Percentiles rank a stretch among this genome's conserved stretches.
Conservation (phyloP, 2,888 invertebrate species). For the Willowsia nigromaculata region DNA sequence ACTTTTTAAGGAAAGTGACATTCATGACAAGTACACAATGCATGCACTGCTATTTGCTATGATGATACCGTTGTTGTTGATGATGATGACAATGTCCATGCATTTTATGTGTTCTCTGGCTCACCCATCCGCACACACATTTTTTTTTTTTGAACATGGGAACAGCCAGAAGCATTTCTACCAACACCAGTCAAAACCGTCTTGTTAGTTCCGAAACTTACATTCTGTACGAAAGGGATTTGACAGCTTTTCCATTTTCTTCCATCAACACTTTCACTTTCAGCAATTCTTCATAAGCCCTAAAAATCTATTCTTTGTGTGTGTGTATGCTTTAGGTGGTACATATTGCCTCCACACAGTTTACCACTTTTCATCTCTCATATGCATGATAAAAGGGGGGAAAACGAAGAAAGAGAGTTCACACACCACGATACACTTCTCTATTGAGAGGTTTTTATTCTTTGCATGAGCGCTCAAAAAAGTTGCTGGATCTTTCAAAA, state of each 20-base stretch:
- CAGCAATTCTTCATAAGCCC: conserved; percentile 26
- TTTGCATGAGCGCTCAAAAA: neutral
- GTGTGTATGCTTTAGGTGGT: neutral
- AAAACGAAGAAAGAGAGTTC: neutral
- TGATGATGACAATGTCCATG: conserved; percentile 43
- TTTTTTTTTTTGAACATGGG: neutral
- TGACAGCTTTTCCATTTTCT: conserved; percentile 59
- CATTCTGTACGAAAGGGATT: conserved; percentile 24
- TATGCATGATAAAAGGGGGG: neutral
- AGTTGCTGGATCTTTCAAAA: conserved; percentile 33
- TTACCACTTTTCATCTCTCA: conserved; percentile 21
- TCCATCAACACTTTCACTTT: conserved; percentile 60
- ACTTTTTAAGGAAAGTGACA: conserved; percentile 50
- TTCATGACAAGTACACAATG: conserved; percentile 49
- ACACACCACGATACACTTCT: neutral
- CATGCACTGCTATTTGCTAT: conserved; percentile 14
- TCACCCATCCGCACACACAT: conserved; percentile 7
- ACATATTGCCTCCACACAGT: neutral
- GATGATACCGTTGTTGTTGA: neutral
- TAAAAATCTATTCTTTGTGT: neutral
- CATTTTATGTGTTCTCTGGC: conserved; percentile 33
- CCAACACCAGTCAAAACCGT: conserved; percentile 29
- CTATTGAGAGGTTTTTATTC: conserved; percentile 9
- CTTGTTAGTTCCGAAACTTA: conserved; percentile 42
- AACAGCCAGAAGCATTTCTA: conserved; percentile 8